Percentiles rank a stretch among this genome's conserved stretches.
Evolutionary conservation across 2,113 vertebrate genomes (phyloP).

Genomic region (Megaceryle torquata): DNA sequence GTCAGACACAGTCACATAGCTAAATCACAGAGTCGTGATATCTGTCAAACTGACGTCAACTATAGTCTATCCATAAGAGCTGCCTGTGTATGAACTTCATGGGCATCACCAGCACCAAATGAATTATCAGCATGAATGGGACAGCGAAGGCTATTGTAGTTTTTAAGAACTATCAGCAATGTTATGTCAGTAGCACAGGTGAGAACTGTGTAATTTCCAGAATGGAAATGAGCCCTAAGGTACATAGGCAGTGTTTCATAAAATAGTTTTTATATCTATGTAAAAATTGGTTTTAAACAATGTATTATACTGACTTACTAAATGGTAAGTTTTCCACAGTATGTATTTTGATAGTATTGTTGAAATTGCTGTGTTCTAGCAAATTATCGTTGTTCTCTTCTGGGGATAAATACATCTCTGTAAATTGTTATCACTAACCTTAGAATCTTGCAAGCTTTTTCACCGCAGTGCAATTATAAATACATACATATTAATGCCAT

Average conservation of each 20-base stretch:
- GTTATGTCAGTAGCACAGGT: not conserved
- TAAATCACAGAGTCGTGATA: not conserved
- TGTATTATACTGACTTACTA: not conserved
- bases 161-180: not conserved
- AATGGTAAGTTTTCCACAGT: not conserved
- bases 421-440: not conserved
- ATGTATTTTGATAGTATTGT: not conserved
- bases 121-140: not conserved
- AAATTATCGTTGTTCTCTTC: conserved; percentile 16
- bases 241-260: not conserved
- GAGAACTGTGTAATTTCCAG: not conserved
- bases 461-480: conserved; percentile 42
- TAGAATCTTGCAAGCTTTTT: conserved; percentile 8
- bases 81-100: not conserved
- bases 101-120: not conserved
- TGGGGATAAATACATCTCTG: not conserved
- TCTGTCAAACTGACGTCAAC: not conserved
- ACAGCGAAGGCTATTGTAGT: not conserved
- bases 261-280: not conserved
- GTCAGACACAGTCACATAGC: not conserved
- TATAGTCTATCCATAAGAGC: not conserved
- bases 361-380: not conserved
- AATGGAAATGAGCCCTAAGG: not conserved
- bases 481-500: conserved; percentile 49
- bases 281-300: conserved; percentile 1